A percentile compares a stretch with the other conserved stretches of the same genome.
Conservation (phyloP, 1,140 invertebrate species). For the Hylaeus volcanicus region DNA sequence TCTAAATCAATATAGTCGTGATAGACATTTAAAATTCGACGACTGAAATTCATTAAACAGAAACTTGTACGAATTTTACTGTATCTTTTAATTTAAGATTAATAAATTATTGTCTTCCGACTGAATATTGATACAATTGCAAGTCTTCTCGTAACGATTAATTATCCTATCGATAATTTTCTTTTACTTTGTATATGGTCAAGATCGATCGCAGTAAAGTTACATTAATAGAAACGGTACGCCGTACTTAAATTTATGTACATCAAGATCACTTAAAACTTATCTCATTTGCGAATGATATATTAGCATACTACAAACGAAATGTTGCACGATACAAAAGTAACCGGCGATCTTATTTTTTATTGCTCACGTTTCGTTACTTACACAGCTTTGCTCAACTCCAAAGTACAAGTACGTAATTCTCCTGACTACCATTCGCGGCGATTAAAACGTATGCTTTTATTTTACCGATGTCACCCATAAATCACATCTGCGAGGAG, state of each 20-base stretch:
- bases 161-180: background rate
- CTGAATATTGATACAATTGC: background rate
- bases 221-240: background rate
- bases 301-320: background rate
- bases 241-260: background rate
- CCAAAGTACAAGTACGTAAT: conserved; percentile 11
- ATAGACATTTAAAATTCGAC: background rate
- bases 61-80: background rate
- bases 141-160: background rate
- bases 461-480: background rate
- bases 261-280: conserved; percentile 2
- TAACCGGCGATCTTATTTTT: conserved; percentile 16
- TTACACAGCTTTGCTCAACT: conserved; percentile 3
- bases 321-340: background rate
- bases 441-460: conserved; percentile 24
- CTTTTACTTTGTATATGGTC: background rate
- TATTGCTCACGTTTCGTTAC: background rate
- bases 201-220: background rate
- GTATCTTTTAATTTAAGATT: background rate
- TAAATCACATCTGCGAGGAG: conserved; percentile 22
- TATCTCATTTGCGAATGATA: conserved; percentile 13
- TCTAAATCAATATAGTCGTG: no score
- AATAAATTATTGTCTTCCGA: background rate
- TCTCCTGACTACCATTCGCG: conserved; percentile 15
- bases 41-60: background rate